Percentiles rank a stretch among this genome's conserved stretches.
Conservation (phyloP, 2,888 invertebrate genomes). For the Acanthopleura granulata region DNA sequence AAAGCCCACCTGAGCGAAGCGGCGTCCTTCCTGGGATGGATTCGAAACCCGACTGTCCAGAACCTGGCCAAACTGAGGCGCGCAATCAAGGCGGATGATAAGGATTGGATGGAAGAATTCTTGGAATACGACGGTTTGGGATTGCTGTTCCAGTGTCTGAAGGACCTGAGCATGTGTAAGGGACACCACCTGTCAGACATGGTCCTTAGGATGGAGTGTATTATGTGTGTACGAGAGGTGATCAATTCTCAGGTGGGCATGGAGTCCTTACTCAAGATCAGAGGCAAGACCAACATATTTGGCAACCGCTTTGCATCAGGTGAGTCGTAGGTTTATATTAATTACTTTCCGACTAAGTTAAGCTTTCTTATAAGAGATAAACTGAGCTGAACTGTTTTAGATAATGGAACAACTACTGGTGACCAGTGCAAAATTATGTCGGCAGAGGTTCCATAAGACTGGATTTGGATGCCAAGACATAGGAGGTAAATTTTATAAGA, state of each 20-base stretch:
- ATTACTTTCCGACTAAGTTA: neutral
- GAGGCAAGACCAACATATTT: conserved; percentile 57
- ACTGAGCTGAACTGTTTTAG: too few species aligned
- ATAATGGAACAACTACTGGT: too few species aligned
- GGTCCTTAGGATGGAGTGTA: conserved; percentile 69
- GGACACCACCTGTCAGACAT: conserved; percentile 55
- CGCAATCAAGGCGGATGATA: conserved; percentile 53
- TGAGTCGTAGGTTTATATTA: conserved; percentile 24
- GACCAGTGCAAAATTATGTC: too few species aligned
- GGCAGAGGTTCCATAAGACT: too few species aligned
- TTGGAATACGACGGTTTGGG: conserved; percentile 60
- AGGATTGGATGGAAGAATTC: conserved; percentile 60
- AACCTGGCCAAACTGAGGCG: conserved; percentile 53
- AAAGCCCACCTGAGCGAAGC: conserved; percentile 38
- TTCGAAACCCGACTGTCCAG: conserved; percentile 55
- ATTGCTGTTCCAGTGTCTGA: conserved; percentile 53
- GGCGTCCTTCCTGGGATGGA: conserved; percentile 51
- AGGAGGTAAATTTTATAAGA: too few species aligned
- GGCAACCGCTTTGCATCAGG: conserved; percentile 59
- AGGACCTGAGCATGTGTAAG: conserved; percentile 47
- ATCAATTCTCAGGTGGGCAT: conserved; percentile 71
- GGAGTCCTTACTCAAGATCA: conserved; percentile 65
- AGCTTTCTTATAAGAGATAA: too few species aligned
- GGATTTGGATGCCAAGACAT: too few species aligned
- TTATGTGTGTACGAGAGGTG: conserved; percentile 70